A percentile compares a stretch with the other conserved stretches of the same genome.
These are phyloP conservation scores for Mesorhabditis sp. DNA, from an alignment of 2,888 invertebrate genomes.

Conservation along the genomic window DNA sequence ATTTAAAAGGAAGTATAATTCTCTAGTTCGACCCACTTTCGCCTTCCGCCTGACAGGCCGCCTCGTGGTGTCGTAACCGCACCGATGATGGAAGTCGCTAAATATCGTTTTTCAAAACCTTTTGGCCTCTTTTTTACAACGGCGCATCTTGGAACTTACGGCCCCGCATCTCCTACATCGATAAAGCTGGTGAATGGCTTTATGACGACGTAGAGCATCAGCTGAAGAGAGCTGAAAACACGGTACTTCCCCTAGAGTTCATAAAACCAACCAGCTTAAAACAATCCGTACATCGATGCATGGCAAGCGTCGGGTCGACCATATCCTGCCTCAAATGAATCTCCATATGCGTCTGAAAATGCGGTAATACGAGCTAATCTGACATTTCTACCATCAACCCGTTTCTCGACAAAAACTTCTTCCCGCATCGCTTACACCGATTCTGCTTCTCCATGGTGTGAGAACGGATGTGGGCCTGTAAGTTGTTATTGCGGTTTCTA, in stretches of 20 bases:
- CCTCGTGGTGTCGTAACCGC: background rate
- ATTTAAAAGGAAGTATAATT: background rate
- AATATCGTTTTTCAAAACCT: background rate
- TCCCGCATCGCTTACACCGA: conserved; percentile 3
- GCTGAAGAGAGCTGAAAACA: background rate
- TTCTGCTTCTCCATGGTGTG: conserved; percentile 5
- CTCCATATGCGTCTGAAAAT: conserved; percentile 14
- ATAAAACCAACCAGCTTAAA: background rate
- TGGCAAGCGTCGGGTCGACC: conserved; percentile 13
- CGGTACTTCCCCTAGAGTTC: background rate
- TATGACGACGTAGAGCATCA: conserved; percentile 3
- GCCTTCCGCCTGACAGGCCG: background rate
- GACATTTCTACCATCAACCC: background rate
- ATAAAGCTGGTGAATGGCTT: conserved; percentile 1
- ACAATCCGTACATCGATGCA: background rate
- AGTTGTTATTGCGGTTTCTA: background rate
- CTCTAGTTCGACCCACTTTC: background rate
- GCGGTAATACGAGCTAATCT: background rate
- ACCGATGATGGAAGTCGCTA: background rate
- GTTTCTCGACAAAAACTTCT: background rate
- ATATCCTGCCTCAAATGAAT: conserved; percentile 17
- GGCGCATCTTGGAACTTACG: background rate
- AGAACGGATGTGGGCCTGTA: conserved; percentile 3
- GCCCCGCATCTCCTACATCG: background rate
- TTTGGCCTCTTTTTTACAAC: too few species aligned